Evolutionary conservation across 1,140 invertebrate species (phyloP).

Genomic region (Neuroterus valhalla): DNA sequence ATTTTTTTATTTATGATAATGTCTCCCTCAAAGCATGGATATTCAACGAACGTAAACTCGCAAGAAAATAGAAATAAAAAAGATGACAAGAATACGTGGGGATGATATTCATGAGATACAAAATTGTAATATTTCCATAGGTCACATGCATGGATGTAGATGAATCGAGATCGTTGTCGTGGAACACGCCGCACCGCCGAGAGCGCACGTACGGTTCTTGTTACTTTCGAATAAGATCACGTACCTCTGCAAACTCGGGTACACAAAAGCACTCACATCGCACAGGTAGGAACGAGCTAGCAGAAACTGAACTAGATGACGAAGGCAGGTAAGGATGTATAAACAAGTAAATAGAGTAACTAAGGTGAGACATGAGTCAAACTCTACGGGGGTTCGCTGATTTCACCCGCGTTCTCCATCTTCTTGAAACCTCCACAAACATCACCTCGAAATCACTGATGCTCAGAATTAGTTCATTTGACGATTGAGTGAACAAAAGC

Average conservation of each 20-base stretch:
- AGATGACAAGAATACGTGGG: too few species aligned
- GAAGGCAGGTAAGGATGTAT: slow-evolving; percentile 28
- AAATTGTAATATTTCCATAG: slow-evolving; percentile 27
- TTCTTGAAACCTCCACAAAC: background rate
- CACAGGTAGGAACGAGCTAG: slow-evolving; percentile 15
- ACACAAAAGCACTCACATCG: slow-evolving; percentile 26
- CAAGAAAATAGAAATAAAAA: too few species aligned
- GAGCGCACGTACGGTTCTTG: slow-evolving; percentile 24
- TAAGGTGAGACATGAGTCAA: slow-evolving; percentile 4
- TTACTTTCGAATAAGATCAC: slow-evolving; percentile 30
- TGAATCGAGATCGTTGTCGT: slow-evolving; percentile 15
- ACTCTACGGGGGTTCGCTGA: background rate
- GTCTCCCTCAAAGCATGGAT: too few species aligned
- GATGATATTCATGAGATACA: slow-evolving; percentile 19
- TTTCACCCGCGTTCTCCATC: background rate
- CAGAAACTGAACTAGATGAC: slow-evolving; percentile 14
- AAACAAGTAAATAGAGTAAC: slow-evolving; percentile 26
- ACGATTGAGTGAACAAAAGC: background rate
- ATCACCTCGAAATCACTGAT: background rate
- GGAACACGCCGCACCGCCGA: slow-evolving; percentile 14
- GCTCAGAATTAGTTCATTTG: background rate
- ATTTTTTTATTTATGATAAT: too few species aligned
- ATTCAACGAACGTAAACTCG: too few species aligned
- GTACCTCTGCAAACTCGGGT: slow-evolving; percentile 20
- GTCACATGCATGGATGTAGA: slow-evolving; percentile 28